Conservation (phyloP, 1,140 invertebrate species). For the Phthorimaea operculella region DNA sequence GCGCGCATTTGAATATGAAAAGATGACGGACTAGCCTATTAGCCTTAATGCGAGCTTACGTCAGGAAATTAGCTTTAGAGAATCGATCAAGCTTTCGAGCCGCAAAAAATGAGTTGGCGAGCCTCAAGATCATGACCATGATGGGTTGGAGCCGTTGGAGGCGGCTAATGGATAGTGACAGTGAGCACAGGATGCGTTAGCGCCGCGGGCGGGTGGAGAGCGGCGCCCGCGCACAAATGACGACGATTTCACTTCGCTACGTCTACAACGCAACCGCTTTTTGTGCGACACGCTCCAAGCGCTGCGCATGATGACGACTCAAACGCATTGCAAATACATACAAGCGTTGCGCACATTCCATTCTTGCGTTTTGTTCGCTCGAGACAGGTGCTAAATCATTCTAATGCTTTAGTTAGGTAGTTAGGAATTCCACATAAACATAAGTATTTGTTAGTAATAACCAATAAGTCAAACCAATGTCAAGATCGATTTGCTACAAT, state of each 20-base stretch:
- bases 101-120: background rate
- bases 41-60: too few species aligned
- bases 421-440: too few species aligned
- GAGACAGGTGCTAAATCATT: too few species aligned
- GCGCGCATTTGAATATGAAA: too few species aligned
- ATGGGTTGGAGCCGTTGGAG: background rate
- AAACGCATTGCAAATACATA: background rate
- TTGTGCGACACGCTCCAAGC: background rate
- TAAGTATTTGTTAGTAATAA: background rate
- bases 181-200: background rate
- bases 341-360: background rate
- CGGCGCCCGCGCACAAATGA: slow-evolving; percentile 4
- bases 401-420: too few species aligned
- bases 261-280: slow-evolving; percentile 1
- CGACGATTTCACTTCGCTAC: slow-evolving; percentile 19
- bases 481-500: background rate
- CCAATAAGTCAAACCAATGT: background rate
- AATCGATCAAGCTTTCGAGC: background rate
- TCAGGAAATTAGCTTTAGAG: background rate
- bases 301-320: slow-evolving; percentile 3
- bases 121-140: background rate
- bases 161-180: slow-evolving; percentile 1
- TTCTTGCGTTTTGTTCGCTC: background rate
- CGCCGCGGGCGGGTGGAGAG: background rate
- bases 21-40: too few species aligned